Base-by-base conservation (phyloP, 2,113 vertebrate genomes). In the Melanotaenia duboulayi region DNA sequence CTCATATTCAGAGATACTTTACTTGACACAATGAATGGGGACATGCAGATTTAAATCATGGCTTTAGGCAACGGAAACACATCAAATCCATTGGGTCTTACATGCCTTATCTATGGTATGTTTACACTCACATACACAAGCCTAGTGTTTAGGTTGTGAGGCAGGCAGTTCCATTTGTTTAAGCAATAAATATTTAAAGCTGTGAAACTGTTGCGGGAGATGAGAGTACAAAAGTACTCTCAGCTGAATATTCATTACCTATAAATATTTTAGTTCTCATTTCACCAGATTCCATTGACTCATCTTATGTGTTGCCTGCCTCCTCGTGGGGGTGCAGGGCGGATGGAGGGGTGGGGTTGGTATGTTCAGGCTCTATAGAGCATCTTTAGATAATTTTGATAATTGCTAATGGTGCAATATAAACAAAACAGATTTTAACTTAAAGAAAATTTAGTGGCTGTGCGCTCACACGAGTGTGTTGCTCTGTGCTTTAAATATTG, bases 231-330 rank as follows among this genome's bases (percentile, higher is more conserved):
- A 87, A 87, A 85, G 75, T 77, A 80, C 68, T 81, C 80, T 91
- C 61, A 74, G 74, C 83, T 91, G 84, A 91, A 92, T 92, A 92
- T 92, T 90, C 89, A 92, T 89, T 78, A 70, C 67, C 54, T 67
- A 92, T 93, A 89, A 92, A 93, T 93, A 93, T 89, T 94, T 93
- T 74, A 94, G 61, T 67, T 79, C 61, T 81, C 73, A 84, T 87
- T 90, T 81, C 84, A 85, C 68, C 59, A 64, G 74, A 66, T 74
- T 49, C 65, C 71, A 79, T 87, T 82, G 82, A 84, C 73, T 88
- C 62, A 56, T 79, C 60, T 19, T 50, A 59, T 65, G 63, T 71
- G 51, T 66, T 58, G 66, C 66, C 25, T 37, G 39, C 49, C 40
- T 66, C 19, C 64, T 55, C 51, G 2, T 44, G 24, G 66, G 39